These are phyloP conservation scores for Frankliniella intonsa DNA, from an alignment of 2,888 invertebrate species.

Conservation along the genomic window DNA sequence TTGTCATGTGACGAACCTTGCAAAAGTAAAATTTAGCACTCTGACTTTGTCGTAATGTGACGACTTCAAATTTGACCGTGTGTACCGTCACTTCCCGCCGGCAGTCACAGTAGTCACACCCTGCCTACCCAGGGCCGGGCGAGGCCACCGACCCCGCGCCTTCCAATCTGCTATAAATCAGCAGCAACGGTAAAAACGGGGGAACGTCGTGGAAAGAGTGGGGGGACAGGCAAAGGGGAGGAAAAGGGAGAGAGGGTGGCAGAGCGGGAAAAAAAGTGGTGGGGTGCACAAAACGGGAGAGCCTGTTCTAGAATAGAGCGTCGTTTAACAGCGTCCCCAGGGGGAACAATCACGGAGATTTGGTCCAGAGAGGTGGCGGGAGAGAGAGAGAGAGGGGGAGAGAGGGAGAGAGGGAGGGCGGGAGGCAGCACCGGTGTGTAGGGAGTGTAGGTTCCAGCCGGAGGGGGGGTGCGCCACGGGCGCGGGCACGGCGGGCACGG, in stretches of 20 bases:
- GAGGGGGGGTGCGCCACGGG: background rate
- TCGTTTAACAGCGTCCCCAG: constrained; percentile 26
- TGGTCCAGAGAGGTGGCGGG: background rate
- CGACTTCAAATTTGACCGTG: too few species aligned
- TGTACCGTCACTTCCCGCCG: too few species aligned
- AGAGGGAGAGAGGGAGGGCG: background rate
- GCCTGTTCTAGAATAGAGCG: constrained; percentile 3
- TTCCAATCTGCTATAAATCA: constrained; percentile 13
- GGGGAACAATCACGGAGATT: constrained; percentile 26
- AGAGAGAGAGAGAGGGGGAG: background rate
- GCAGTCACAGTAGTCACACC: background rate
- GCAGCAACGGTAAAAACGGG: background rate
- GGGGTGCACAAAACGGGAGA: too few species aligned
- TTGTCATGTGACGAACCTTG: too few species aligned
- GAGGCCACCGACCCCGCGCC: background rate
- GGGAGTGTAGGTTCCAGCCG: background rate
- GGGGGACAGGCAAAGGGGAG: background rate
- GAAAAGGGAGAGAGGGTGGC: background rate
- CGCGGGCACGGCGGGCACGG: background rate
- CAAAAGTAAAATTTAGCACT: too few species aligned
- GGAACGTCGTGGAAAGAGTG: background rate
- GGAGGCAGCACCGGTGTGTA: background rate
- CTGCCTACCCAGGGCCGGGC: background rate
- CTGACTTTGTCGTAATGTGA: too few species aligned
- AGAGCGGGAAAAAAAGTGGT: too few species aligned